A percentile compares a stretch with the other conserved stretches of the same genome.
Evolutionary conservation across 2,113 vertebrate species (phyloP).

Genomic region (Cheirogaleus medius): DNA sequence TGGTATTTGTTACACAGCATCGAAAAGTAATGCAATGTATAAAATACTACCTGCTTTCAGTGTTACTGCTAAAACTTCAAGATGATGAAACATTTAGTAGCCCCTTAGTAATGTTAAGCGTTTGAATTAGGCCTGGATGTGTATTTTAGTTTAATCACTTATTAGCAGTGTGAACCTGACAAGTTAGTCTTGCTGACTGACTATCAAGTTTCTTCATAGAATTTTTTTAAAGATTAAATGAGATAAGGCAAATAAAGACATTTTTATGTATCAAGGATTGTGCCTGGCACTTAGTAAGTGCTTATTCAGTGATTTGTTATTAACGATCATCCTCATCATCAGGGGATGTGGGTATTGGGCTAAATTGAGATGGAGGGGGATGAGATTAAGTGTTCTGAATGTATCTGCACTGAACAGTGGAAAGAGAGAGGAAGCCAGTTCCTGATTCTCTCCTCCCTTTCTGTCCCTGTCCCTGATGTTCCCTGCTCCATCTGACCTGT

Average conservation of each 20-base stretch:
- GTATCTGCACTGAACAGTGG: not conserved
- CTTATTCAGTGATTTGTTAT: not conserved
- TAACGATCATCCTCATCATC: not conserved
- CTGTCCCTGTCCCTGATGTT: not conserved
- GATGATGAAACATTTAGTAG: not conserved
- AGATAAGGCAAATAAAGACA: not conserved
- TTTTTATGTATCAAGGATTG: not conserved
- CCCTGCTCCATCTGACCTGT: not conserved
- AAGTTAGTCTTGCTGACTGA: not conserved
- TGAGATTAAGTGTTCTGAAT: not conserved
- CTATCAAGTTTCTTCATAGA: not conserved
- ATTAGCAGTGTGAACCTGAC: not conserved
- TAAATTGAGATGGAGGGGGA: not conserved
- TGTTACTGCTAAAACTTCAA: not conserved
- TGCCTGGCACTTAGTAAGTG: constrained; percentile 47
- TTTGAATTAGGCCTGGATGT: constrained; percentile 5
- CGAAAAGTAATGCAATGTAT: not conserved
- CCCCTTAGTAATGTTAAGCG: not conserved
- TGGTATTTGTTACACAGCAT: constrained; percentile 8
- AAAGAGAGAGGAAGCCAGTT: not conserved
- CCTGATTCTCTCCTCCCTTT: not conserved
- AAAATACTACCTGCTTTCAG: not conserved
- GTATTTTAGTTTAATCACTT: not conserved
- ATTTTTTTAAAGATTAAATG: constrained; percentile 13
- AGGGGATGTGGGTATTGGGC: not conserved